Evolutionary conservation across 2,797 vertebrate species (phyloP).

Genomic region (Antennarius maculatus): DNA sequence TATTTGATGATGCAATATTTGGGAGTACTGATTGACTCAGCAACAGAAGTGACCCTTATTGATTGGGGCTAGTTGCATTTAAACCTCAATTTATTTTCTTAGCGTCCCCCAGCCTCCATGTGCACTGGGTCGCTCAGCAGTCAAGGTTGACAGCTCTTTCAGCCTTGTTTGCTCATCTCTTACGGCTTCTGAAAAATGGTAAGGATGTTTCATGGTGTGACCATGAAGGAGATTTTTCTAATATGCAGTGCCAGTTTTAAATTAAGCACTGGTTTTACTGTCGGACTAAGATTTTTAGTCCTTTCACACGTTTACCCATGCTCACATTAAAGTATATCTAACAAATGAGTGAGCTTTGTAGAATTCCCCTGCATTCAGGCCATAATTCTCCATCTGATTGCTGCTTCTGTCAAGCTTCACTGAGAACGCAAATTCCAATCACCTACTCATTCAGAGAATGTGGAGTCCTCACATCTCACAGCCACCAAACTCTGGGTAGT

Average conservation of each 20-base stretch:
- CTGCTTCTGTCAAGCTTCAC: conserved; percentile 16
- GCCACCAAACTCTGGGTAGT: neutral
- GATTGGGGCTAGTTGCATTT: conserved; percentile 38
- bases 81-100: conserved; percentile 43
- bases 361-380: conserved; percentile 4
- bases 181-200: neutral
- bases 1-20: conserved; percentile 39
- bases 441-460: conserved; percentile 32
- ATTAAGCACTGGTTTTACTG: neutral
- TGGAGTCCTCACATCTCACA: conserved; percentile 14
- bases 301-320: neutral
- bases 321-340: neutral
- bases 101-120: neutral
- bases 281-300: neutral
- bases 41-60: conserved; percentile 42
- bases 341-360: conserved; percentile 4
- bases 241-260: neutral
- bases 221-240: neutral
- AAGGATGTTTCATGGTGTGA: neutral
- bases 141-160: conserved; percentile 19
- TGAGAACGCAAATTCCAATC: conserved; percentile 13
- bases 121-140: conserved; percentile 19
- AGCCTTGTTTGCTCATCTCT: conserved; percentile 1
- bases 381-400: conserved; percentile 22
- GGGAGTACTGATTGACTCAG: conserved; percentile 38